Base-by-base conservation (phyloP, 2,888 invertebrate species). In the Stegana nigrithorax region DNA sequence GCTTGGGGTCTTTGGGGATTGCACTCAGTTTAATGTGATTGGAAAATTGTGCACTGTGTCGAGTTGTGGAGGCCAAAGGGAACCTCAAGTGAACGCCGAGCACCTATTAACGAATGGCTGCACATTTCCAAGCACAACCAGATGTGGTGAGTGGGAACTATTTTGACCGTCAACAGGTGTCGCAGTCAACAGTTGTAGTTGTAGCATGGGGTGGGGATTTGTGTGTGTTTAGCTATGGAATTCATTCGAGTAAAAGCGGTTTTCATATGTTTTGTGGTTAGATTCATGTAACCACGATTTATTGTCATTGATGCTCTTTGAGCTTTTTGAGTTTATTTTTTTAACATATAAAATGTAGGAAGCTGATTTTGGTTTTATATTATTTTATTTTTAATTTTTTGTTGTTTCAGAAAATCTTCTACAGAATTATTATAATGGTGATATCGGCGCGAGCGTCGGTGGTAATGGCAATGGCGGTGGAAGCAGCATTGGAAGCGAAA, bases 381-480 rank as follows among this genome's bases (percentile, higher is more conserved):
- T 29, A 29, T 29, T 29, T 10, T 73, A 64, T 17, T n/a, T 12
- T 23, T 36, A 2, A 6, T 36, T 62, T 26, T 47, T 39, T 55
- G n/a, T 27, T 14, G 51, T 77, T 68, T 10, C 65, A 82, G 81
- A 82, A 65, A 82, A 83, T 55, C 72, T 81, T 17, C 65, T 82
- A 39, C 83, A 83, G 50, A 78, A 75, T 45, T 81, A 76, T 56
- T 81, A 82, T 39, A 80, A 78, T 56, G 78, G 81, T 29, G 78
- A 78, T n/a, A n/a, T n/a, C 4, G 45, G 19, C 8, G 23, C 19
- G 1, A 19, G 26, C 25, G 23, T 23, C 25, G 63, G 58, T 39
- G 64, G 63, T 45, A 58, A 44, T 25, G 68, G 62, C 19, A 66
- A 63, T 17, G 71, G 73, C 19, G 73, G 72, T 4, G 73, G 70